These are phyloP conservation scores for Eupleurogrammus muticus DNA, from an alignment of 2,797 vertebrate genomes.

Conservation along the genomic window DNA sequence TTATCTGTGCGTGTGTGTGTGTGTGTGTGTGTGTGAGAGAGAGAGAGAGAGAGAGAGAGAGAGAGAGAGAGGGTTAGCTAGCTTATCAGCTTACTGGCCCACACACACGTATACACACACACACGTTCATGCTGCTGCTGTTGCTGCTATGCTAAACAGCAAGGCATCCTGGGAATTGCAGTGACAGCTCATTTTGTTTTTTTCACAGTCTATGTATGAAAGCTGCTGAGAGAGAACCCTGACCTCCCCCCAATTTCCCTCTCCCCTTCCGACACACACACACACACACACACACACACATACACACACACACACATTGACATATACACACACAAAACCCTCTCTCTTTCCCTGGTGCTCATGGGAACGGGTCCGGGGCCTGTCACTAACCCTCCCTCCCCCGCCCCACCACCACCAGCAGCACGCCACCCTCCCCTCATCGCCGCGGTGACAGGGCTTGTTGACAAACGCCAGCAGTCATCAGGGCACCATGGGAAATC, in stretches of 20 bases:
- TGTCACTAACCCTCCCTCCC: conserved; percentile 86
- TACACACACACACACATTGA: conserved; percentile 24
- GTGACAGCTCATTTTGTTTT: conserved; percentile 99
- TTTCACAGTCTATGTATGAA: conserved; percentile 89
- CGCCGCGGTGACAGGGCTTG: conserved; percentile 97
- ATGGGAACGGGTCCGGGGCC: conserved; percentile 84
- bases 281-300: conserved; percentile 39
- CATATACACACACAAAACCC: conserved; percentile 44
- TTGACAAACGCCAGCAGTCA: conserved; percentile 99
- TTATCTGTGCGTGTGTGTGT: conserved; percentile 89
- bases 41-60: conserved; percentile 14
- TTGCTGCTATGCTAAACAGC: conserved; percentile 99
- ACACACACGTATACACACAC: conserved; percentile 74
- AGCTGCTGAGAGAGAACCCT: conserved; percentile 94
- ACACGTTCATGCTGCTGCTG: conserved; percentile 83
- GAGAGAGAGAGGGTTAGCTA: conserved; percentile 72
- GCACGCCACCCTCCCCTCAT: conserved; percentile 91
- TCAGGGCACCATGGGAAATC: conserved; percentile 99
- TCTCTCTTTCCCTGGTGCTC: conserved; percentile 69
- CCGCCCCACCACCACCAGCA: conserved; percentile 82
- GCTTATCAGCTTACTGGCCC: conserved; percentile 92
- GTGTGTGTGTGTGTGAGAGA: conserved; percentile 65
- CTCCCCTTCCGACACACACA: conserved; percentile 48
- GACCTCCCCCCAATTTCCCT: conserved; percentile 35
- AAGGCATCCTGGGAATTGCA: conserved; percentile 99